A percentile compares a stretch with the other conserved stretches of the same genome.
Conservation (phyloP, 2,113 vertebrate genomes). For the Hiodon tergisus region DNA sequence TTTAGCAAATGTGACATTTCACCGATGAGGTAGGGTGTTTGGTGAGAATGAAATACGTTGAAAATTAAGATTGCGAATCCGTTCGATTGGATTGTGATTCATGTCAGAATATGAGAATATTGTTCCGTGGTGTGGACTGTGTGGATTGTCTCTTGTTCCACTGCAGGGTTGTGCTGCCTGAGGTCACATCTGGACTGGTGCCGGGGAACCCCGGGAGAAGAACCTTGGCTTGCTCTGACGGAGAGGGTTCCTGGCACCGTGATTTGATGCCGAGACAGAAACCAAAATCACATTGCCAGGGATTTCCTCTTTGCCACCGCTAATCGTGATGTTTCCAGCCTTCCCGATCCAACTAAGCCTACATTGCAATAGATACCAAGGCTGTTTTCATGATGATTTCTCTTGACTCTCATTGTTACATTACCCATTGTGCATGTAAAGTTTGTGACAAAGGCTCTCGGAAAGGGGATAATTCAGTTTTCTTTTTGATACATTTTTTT, state of each 20-base stretch:
- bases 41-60: too few relatives aligned
- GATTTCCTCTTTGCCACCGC: constrained; percentile 24
- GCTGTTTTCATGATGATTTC: not conserved
- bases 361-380: not conserved
- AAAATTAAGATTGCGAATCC: too few relatives aligned
- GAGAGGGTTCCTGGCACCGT: constrained; percentile 32
- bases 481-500: too few relatives aligned
- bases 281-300: constrained; percentile 37
- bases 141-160: not conserved
- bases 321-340: not conserved
- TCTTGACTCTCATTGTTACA: too few relatives aligned
- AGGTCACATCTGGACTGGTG: constrained; percentile 11
- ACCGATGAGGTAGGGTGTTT: too few relatives aligned
- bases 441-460: too few relatives aligned
- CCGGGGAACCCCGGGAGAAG: not conserved
- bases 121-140: too few relatives aligned
- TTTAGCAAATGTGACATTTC: too few relatives aligned
- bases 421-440: too few relatives aligned
- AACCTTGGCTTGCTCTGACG: not conserved
- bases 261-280: constrained; percentile 21
- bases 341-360: not conserved
- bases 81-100: too few relatives aligned
- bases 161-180: not conserved
- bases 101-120: too few relatives aligned
- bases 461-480: too few relatives aligned